Evolutionary conservation across 2,888 invertebrate species (phyloP).

Genomic region (Melikaiella ostensackeni): DNA sequence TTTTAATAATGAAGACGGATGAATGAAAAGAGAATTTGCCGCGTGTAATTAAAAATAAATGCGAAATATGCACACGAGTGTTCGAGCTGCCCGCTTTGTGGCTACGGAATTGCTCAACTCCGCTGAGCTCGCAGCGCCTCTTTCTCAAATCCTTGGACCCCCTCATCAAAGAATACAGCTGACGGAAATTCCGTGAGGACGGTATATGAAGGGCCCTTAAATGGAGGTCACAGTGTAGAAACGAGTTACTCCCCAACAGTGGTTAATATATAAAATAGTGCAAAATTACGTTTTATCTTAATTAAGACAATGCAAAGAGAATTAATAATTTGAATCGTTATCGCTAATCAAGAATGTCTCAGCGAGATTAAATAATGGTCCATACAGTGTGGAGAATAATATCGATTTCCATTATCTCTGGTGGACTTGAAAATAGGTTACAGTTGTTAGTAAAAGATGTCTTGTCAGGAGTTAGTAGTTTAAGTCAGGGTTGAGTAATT

Average conservation of each 20-base stretch:
- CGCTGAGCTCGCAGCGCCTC: too few species aligned
- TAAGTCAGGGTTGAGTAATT: constrained; percentile 6
- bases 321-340: constrained; percentile 31
- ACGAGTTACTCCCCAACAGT: background rate
- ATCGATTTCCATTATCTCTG: constrained; percentile 21
- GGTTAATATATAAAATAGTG: background rate
- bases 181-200: too few species aligned
- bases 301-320: constrained; percentile 25
- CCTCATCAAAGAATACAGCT: too few species aligned
- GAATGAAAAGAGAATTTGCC: too few species aligned
- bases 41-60: too few species aligned
- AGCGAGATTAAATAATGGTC: constrained; percentile 20
- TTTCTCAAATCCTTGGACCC: too few species aligned
- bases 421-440: background rate
- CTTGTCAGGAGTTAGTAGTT: constrained; percentile 4
- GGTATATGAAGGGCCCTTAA: too few species aligned
- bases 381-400: background rate
- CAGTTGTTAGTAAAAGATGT: constrained; percentile 21
- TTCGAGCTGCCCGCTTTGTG: too few species aligned
- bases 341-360: constrained; percentile 18
- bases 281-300: background rate
- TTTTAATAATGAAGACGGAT: too few species aligned
- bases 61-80: too few species aligned
- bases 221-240: too few species aligned
- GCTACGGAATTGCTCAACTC: too few species aligned